Conservation (phyloP, 2,888 invertebrate species). For the Lepidonotus clava region DNA sequence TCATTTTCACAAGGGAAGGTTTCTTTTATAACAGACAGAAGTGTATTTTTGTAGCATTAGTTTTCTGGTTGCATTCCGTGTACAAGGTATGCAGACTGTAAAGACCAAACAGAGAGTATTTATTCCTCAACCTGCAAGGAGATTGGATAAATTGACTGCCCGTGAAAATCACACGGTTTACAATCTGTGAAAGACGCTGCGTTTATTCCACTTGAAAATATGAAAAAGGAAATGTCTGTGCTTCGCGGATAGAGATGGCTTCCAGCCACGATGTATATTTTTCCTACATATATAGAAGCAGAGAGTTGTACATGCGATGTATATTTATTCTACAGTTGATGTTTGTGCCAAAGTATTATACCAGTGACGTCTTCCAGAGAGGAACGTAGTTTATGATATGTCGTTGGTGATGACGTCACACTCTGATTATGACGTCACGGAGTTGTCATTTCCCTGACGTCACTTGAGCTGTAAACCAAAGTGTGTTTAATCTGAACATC, state of each 20-base stretch:
- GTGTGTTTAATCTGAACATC: background rate
- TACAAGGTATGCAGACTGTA: no score
- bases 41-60: no score
- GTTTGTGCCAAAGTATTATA: constrained; percentile 50
- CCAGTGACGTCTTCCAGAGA: constrained; percentile 29
- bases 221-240: background rate
- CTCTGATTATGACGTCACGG: background rate
- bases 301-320: constrained; percentile 39
- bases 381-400: background rate
- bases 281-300: constrained; percentile 36
- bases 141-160: no score
- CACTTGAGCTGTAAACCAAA: background rate
- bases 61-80: no score
- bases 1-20: no score
- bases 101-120: no score
- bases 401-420: constrained; percentile 2
- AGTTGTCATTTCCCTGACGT: background rate
- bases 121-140: no score
- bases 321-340: constrained; percentile 51
- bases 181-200: background rate
- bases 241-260: background rate
- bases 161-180: no score
- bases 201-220: constrained; percentile 29
- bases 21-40: no score
- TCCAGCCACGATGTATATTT: background rate